phyloP scores from a whole-genome alignment of 2,888 invertebrate species.

The Bellardia pandia region DNA sequence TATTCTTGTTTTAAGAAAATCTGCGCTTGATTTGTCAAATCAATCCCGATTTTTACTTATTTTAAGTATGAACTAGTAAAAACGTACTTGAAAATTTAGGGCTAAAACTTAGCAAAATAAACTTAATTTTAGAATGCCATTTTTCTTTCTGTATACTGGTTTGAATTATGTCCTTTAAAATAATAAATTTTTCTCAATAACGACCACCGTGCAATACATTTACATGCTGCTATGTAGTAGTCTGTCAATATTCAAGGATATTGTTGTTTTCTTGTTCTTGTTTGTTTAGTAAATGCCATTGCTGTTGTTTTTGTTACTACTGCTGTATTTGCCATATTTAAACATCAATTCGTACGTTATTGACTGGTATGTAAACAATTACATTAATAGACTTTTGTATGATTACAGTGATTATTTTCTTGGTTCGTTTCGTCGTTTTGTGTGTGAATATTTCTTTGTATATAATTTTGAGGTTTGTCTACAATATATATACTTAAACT shows the following conservation, averaged over 20 bases:
- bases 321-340: slow-evolving; percentile 32
- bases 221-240: background rate
- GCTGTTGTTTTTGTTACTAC: slow-evolving; percentile 9
- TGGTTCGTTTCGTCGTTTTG: background rate
- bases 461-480: background rate
- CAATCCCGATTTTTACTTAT: no score
- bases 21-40: no score
- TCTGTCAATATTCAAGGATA: slow-evolving; percentile 4
- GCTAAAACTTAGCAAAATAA: no score
- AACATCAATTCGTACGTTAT: slow-evolving; percentile 55
- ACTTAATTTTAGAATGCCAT: no score
- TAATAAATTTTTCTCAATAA: no score
- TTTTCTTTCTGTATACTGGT: no score
- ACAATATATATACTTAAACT: background rate
- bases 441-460: background rate
- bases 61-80: no score
- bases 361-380: slow-evolving; percentile 66
- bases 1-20: no score
- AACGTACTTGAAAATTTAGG: no score
- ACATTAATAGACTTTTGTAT: slow-evolving; percentile 64
- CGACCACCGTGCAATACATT: no score
- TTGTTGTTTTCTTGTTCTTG: slow-evolving; percentile 2
- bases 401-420: slow-evolving; percentile 56
- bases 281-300: no score
- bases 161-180: no score